Percentiles rank a stretch among this genome's conserved stretches.
phyloP scores from a whole-genome alignment of 2,113 vertebrate species.

The Gobiocypris rarus region DNA sequence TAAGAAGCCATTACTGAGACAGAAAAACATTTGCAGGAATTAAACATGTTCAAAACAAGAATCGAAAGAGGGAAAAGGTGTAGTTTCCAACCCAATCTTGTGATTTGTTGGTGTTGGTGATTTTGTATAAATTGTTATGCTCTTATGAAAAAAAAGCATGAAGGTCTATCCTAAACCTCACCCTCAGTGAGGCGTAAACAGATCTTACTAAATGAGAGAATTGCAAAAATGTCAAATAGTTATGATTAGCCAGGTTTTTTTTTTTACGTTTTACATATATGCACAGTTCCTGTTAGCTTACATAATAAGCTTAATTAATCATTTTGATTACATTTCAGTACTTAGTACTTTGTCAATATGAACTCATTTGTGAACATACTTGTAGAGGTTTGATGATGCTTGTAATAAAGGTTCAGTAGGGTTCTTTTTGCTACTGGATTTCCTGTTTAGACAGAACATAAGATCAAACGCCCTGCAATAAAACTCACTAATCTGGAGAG shows the following conservation, averaged over 20 bases:
- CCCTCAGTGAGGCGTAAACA: neutral
- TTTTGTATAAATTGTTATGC: neutral
- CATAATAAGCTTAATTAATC: neutral
- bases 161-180: neutral
- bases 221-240: too few species aligned
- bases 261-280: neutral
- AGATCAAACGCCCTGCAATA: too few species aligned
- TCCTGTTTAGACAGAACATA: too few species aligned
- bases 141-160: too few species aligned
- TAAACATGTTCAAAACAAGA: neutral
- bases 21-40: neutral
- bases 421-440: too few species aligned
- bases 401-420: too few species aligned
- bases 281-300: neutral
- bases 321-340: neutral
- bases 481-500: too few species aligned
- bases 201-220: neutral
- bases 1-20: neutral
- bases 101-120: neutral
- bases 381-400: too few species aligned
- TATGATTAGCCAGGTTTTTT: too few species aligned
- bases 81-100: neutral
- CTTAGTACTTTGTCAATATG: too few species aligned
- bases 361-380: too few species aligned
- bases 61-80: too few species aligned